Evolutionary conservation across 1,140 invertebrate genomes (phyloP).

Genomic region (Gonatopus flavifemur): DNA sequence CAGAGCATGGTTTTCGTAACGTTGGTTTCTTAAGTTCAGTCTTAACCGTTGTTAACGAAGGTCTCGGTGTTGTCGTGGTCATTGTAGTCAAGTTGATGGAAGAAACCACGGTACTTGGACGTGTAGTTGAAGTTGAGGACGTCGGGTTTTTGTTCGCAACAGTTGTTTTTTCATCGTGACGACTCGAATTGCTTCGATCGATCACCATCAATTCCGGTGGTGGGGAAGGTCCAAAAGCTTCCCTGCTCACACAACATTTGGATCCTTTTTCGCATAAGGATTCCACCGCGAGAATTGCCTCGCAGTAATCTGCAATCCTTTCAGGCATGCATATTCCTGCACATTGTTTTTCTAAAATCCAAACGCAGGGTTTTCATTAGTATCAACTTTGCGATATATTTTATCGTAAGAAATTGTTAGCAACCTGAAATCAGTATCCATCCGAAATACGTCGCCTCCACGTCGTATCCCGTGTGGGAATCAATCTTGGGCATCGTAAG

Average conservation of each 20-base stretch:
- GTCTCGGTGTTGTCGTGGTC: constrained; percentile 20
- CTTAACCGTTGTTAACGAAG: constrained; percentile 19
- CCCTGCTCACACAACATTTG: constrained; percentile 75
- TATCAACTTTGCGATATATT: neutral
- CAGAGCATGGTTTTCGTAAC: constrained; percentile 65
- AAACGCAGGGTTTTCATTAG: constrained; percentile 15
- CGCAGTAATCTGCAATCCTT: constrained; percentile 79
- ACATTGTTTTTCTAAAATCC: constrained; percentile 68
- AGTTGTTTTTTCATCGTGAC: constrained; percentile 43
- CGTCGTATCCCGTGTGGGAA: neutral
- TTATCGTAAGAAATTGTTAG: neutral
- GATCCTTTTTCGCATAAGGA: constrained; percentile 71
- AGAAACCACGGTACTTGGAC: constrained; percentile 42
- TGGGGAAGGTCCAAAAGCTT: constrained; percentile 68
- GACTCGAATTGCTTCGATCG: constrained; percentile 48
- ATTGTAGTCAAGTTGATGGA: constrained; percentile 33
- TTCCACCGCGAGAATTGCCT: constrained; percentile 73
- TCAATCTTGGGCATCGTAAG: too few species aligned
- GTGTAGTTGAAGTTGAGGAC: constrained; percentile 20
- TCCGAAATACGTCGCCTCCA: neutral
- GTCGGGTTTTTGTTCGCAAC: constrained; percentile 13
- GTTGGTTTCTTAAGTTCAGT: constrained; percentile 35
- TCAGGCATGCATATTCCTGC: constrained; percentile 81
- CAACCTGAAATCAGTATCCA: neutral
- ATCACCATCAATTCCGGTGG: constrained; percentile 73